Conservation (phyloP, 2,888 invertebrate species). For the Monoplex corrugatus region DNA sequence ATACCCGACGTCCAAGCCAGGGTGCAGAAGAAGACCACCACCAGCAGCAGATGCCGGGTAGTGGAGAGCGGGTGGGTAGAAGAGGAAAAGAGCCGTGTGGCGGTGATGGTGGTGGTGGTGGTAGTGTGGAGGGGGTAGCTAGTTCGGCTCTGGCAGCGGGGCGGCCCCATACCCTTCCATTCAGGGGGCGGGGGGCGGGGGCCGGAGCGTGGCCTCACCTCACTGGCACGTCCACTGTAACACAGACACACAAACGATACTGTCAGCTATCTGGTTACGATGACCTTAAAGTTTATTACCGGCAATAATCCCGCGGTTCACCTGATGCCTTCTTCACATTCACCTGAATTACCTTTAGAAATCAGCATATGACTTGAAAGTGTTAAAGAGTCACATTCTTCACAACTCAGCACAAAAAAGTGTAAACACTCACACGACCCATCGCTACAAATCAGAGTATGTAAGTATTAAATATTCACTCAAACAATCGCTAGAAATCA, state of each 20-base stretch:
- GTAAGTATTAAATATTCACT: too few species aligned
- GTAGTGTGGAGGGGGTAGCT: background rate
- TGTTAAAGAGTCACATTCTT: too few species aligned
- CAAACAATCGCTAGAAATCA: too few species aligned
- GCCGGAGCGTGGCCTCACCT: conserved; percentile 50
- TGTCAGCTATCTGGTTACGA: conserved; percentile 55
- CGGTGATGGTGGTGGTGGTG: conserved; percentile 26
- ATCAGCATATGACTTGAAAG: too few species aligned
- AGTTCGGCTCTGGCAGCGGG: conserved; percentile 53
- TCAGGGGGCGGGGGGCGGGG: conserved; percentile 56
- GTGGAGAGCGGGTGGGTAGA: background rate
- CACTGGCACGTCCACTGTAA: conserved; percentile 53
- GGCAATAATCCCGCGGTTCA: too few species aligned
- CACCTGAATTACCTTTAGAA: too few species aligned
- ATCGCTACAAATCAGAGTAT: too few species aligned
- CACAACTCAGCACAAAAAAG: too few species aligned
- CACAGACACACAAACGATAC: conserved; percentile 30
- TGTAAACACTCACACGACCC: too few species aligned
- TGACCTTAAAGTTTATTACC: too few species aligned
- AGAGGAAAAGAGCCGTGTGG: background rate
- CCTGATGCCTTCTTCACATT: too few species aligned
- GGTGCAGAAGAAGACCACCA: background rate
- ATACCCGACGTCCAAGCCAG: conserved; percentile 26
- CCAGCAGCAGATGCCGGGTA: conserved; percentile 39
- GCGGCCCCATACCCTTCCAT: conserved; percentile 71